A percentile compares a stretch with the other conserved stretches of the same genome.
Conservation (phyloP, 2,113 vertebrate genomes). For the Propithecus coquereli region DNA sequence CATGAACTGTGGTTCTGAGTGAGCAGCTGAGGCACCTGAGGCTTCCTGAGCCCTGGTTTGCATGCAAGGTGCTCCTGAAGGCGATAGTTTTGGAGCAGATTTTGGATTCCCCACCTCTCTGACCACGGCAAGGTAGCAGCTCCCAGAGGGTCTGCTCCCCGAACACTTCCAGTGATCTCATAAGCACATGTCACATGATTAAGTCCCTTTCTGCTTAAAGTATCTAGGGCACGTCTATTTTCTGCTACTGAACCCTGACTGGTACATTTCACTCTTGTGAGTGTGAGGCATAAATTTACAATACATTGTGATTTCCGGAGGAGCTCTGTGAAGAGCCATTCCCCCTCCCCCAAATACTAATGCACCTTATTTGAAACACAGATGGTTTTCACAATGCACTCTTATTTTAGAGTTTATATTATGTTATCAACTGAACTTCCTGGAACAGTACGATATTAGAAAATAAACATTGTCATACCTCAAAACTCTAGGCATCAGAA, state of each 20-base stretch:
- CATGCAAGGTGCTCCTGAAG: background rate
- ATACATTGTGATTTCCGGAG: background rate
- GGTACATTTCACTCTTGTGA: background rate
- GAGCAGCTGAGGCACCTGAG: background rate
- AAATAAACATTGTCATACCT: background rate
- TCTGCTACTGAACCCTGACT: background rate
- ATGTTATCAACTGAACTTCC: background rate
- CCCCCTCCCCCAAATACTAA: background rate
- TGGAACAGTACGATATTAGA: background rate
- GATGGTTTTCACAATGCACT: background rate
- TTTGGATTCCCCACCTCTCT: background rate
- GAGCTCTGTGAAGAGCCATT: background rate
- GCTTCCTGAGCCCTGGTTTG: background rate
- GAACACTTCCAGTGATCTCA: background rate
- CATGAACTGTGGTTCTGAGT: background rate
- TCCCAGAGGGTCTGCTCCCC: background rate
- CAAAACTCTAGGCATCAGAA: background rate
- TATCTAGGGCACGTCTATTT: background rate
- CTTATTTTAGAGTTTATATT: slow-evolving; percentile 10
- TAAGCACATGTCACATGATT: background rate
- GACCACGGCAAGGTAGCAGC: background rate
- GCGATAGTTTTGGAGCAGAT: background rate
- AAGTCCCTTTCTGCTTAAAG: background rate
- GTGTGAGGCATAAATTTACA: slow-evolving; percentile 6
- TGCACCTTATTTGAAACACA: slow-evolving; percentile 1